A percentile compares a stretch with the other conserved stretches of the same genome.
These are phyloP conservation scores for Drosophila malerkotliana DNA, from an alignment of 1,140 invertebrate genomes.

Conservation along the genomic window DNA sequence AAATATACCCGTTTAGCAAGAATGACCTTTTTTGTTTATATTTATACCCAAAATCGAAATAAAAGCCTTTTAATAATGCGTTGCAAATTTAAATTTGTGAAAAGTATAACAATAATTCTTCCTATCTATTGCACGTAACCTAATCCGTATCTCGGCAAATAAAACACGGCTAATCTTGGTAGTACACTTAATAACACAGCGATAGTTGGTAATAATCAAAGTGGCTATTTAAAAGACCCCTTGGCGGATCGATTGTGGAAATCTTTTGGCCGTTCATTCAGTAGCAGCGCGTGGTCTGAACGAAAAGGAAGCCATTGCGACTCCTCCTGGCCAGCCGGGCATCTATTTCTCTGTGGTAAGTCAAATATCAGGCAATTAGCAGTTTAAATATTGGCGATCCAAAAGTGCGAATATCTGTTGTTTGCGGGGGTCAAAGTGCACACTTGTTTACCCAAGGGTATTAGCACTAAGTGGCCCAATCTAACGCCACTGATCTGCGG, in stretches of 20 bases:
- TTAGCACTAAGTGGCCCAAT: constrained; percentile 26
- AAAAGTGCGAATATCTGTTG: not conserved
- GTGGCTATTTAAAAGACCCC: constrained; percentile 62
- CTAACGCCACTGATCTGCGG: constrained; percentile 30
- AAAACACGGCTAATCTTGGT: constrained; percentile 58
- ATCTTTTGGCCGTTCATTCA: constrained; percentile 45
- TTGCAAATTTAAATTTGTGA: constrained; percentile 1
- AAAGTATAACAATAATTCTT: not conserved
- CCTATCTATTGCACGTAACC: constrained; percentile 22
- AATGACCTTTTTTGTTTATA: not conserved
- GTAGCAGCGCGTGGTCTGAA: constrained; percentile 22
- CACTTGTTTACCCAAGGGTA: constrained; percentile 23
- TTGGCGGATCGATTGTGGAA: constrained; percentile 25
- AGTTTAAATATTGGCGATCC: constrained; percentile 11
- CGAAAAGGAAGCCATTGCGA: constrained; percentile 27
- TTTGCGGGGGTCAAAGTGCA: constrained; percentile 32
- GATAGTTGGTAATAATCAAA: constrained; percentile 49
- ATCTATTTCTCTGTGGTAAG: constrained; percentile 14
- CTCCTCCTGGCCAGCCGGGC: not conserved
- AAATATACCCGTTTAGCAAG: too few species aligned
- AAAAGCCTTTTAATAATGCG: not conserved
- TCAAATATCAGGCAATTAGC: not conserved
- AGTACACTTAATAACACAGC: constrained; percentile 32
- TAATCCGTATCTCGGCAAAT: constrained; percentile 64
- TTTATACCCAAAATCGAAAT: not conserved